Percentiles rank a stretch among this genome's conserved stretches.
Conservation (phyloP, 1,140 invertebrate species). For the Globodera rostochiensis region DNA sequence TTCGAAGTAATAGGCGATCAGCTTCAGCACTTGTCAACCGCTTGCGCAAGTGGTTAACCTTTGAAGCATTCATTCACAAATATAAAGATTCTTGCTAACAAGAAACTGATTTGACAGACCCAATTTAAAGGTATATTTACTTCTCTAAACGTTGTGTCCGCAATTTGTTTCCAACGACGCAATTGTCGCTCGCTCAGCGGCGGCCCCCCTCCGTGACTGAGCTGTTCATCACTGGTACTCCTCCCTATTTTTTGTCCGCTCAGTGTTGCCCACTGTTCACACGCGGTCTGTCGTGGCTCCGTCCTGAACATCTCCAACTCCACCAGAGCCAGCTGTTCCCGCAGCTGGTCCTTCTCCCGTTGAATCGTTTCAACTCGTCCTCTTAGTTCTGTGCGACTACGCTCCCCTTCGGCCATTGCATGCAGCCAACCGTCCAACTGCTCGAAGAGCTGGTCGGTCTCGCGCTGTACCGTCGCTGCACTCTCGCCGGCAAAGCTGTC, state of each 20-base stretch:
- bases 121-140: background rate
- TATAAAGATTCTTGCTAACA: no score
- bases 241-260: background rate
- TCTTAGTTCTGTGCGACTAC: background rate
- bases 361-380: background rate
- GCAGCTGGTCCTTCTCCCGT: background rate
- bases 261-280: background rate
- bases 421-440: constrained; percentile 16
- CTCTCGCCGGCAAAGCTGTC: background rate
- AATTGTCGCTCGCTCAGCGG: constrained; percentile 30
- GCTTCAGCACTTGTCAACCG: constrained; percentile 46
- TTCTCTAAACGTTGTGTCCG: constrained; percentile 60
- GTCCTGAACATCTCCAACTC: constrained; percentile 43
- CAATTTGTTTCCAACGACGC: constrained; percentile 58
- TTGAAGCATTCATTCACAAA: background rate
- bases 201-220: constrained; percentile 16
- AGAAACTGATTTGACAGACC: no score
- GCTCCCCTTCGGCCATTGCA: constrained; percentile 10
- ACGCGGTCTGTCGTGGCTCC: constrained; percentile 44
- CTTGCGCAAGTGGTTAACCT: constrained; percentile 52
- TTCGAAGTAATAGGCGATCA: constrained; percentile 47
- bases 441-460: constrained; percentile 11
- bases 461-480: background rate
- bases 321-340: constrained; percentile 32
- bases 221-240: constrained; percentile 27